Evolutionary conservation across 2,888 invertebrate species (phyloP), one percentile per base, ranked within the genome.

Genomic region (Mythimna albipuncta): DNA sequence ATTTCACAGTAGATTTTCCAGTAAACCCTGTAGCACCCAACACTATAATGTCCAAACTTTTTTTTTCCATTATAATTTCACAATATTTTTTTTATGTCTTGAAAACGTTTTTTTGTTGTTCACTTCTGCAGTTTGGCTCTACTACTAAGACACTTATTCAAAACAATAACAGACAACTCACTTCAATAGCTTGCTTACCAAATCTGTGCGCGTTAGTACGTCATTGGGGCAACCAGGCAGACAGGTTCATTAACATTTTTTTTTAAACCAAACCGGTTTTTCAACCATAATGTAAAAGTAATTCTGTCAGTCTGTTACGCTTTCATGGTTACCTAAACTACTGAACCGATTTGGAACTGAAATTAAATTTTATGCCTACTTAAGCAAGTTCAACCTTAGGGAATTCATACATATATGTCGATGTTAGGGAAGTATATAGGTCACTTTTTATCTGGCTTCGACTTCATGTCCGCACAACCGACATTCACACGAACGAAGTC

Each of bases 11-110:
- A 58, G 77, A 85, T 75, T 86, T 88, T 16, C 91, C 91, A 0
- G 91, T 91, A 69, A 86, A 91, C 1, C 91, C 91, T 11, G 91
- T 89, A 21, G 91, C 91, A 64, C 91, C 91, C 7, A 90, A 84
- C 38, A 91, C 86, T 21, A 91, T 67, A n/a, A 91, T 83, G 75
- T 91, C 91, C 10, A 90, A 70, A 77, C 72, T 80, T 85, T 74
- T 85, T 32, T 55, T 47, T 21, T 59, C 61, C 67, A 79, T 82
- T 2, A 13, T 52, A 13, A 19, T 58, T 32, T n/a, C 7, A 61
- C 55, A 13, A 55, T 32, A 2, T 38, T 9, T 44, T 13, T 64
- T 59, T n/a, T 19, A 54, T 21, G 7, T 26, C 11, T 6, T 21
- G 4, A 2, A 21, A 7, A 11, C 47, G 32, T n/a, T 52, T 41